Evolutionary conservation across 2,888 invertebrate genomes (phyloP).

Genomic region (Chrysomela aeneicollis): DNA sequence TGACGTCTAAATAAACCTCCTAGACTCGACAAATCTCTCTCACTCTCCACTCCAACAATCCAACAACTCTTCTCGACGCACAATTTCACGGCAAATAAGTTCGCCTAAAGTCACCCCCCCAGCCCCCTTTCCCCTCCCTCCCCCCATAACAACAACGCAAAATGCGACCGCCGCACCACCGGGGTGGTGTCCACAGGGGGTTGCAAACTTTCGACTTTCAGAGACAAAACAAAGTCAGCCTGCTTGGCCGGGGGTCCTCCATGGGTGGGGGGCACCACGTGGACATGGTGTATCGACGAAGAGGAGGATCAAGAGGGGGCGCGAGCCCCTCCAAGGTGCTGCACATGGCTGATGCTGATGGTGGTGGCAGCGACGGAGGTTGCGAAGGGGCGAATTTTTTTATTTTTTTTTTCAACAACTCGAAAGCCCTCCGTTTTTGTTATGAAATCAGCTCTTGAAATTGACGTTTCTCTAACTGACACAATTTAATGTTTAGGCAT

Average conservation of each 20-base stretch:
- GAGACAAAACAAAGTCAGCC: neutral
- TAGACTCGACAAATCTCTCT: neutral
- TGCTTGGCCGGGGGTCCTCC: neutral
- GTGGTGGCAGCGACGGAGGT: too few relatives aligned
- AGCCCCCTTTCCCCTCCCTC: neutral
- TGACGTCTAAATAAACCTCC: neutral
- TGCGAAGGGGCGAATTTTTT: too few relatives aligned
- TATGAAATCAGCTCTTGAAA: too few relatives aligned
- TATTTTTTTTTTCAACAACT: too few relatives aligned
- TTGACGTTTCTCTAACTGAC: too few relatives aligned
- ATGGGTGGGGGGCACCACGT: neutral
- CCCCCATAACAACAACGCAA: neutral
- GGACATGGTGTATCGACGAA: neutral
- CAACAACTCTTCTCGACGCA: neutral
- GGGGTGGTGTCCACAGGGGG: neutral
- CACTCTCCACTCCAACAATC: neutral
- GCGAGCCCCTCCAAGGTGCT: neutral
- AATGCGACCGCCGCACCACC: too few relatives aligned
- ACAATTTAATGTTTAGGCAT: too few relatives aligned
- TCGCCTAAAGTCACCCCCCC: neutral
- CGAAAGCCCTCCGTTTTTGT: too few relatives aligned
- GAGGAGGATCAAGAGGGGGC: neutral
- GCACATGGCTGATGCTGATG: neutral
- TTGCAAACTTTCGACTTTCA: neutral
- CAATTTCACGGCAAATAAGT: constrained; percentile 1